Evolutionary conservation across 2,888 invertebrate species (phyloP), one percentile per base, ranked within the genome.

Genomic region (Eilema depressum): DNA sequence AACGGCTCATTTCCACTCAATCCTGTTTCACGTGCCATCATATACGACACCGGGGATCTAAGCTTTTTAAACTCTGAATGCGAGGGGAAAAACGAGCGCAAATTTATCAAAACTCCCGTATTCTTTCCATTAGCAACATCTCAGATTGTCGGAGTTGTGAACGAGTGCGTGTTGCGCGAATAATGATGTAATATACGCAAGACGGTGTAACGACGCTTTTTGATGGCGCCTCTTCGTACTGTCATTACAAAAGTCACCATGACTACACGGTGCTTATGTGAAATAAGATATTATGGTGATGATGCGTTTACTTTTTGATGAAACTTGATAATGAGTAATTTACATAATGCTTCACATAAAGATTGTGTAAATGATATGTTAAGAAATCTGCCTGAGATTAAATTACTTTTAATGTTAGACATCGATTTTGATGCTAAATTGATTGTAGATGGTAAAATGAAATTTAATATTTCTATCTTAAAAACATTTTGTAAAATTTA

Each of bases 91-190:
- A 89, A 90, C 85, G 89, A 88, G 87, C 81, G 75, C 68, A 80
- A 87, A 93, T 93, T 93, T 93, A 92, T 94, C 92, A 94, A 93
- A 90, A 91, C 87, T 87, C 91, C 85, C 89, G 90, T 92, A 91
- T 93, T 93, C 91, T 89, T 93, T 91, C 90, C 93, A 93, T 95
- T 94, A 93, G 90, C 88, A 88, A 81, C 91, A 88, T 93, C 93
- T 93, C 92, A 92, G 93, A 93, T 93, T 94, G 93, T 92, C 88
- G 86, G 86, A 85, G 89, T 86, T 87, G 85, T 85, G 84, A 85
- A 82, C 79, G 84, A 81, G 88, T 85, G 87, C 88, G 89, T 90
- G 91, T 90, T 87, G 82, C 86, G 81, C 81, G 88, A 87, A 89
- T 93, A 93, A 93, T 90, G 92, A 90, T 87, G 90, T 89, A 90